phyloP scores from a whole-genome alignment of 2,113 vertebrate genomes.

The Periophthalmodon schlosseri region DNA sequence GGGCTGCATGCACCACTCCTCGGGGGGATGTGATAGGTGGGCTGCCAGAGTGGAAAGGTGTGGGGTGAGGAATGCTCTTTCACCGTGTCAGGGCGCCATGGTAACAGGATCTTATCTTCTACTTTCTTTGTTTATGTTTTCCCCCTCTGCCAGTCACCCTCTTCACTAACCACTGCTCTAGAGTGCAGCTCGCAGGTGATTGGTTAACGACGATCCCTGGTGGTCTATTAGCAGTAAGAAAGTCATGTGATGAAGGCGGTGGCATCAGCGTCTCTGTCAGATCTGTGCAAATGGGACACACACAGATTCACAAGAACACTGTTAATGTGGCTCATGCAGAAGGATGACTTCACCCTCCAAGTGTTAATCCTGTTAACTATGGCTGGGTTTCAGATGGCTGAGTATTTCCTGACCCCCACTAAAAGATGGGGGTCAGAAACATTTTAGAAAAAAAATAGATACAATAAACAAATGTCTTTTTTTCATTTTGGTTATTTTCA shows the following conservation, averaged over 20 bases:
- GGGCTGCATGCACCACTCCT: slow-evolving; percentile 47
- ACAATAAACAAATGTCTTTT: too few relatives aligned
- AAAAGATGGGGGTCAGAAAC: too few relatives aligned
- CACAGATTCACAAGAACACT: slow-evolving; percentile 32
- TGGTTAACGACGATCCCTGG: slow-evolving; percentile 62
- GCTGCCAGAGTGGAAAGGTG: slow-evolving; percentile 38
- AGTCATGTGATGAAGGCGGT: slow-evolving; percentile 37
- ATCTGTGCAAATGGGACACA: slow-evolving; percentile 36
- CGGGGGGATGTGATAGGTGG: slow-evolving; percentile 57
- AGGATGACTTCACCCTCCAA: neutral
- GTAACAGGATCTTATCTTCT: slow-evolving; percentile 59
- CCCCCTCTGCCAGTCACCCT: slow-evolving; percentile 22
- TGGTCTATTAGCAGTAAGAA: slow-evolving; percentile 64
- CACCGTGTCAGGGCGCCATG: slow-evolving; percentile 66
- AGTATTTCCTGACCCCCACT: too few relatives aligned
- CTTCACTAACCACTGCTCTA: slow-evolving; percentile 49
- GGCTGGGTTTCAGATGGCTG: too few relatives aligned
- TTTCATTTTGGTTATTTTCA: too few relatives aligned
- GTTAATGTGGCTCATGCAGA: slow-evolving; percentile 18
- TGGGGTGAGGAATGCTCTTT: slow-evolving; percentile 43
- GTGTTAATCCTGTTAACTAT: neutral
- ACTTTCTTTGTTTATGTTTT: slow-evolving; percentile 38
- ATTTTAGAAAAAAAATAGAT: too few relatives aligned
- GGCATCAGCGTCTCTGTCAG: slow-evolving; percentile 19
- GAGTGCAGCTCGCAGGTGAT: slow-evolving; percentile 52